Percentiles rank a stretch among this genome's conserved stretches.
Evolutionary conservation across 2,888 invertebrate genomes (phyloP).

Genomic region (Melieria picta): DNA sequence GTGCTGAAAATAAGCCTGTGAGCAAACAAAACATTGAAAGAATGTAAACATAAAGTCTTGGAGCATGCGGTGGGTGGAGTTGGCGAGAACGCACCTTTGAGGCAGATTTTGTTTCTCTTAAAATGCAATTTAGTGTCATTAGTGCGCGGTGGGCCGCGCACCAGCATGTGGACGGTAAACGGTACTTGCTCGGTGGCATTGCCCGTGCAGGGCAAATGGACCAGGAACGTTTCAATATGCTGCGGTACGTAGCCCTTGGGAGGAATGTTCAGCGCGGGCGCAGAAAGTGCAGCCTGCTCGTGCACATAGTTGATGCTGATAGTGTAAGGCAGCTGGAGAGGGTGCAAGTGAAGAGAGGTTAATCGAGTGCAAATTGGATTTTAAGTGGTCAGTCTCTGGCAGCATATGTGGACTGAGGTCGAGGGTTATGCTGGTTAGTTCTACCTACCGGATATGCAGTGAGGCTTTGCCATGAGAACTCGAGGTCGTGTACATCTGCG

Average conservation of each 20-base stretch:
- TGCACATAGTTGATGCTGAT: slow-evolving; percentile 68
- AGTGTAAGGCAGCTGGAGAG: slow-evolving; percentile 65
- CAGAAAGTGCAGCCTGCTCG: slow-evolving; percentile 79
- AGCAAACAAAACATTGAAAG: slow-evolving; percentile 2
- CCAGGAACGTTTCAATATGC: slow-evolving; percentile 79
- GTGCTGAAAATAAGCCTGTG: slow-evolving; percentile 68
- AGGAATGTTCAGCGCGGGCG: slow-evolving; percentile 86
- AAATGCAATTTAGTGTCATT: slow-evolving; percentile 80
- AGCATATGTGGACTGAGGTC: neutral
- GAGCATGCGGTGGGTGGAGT: neutral
- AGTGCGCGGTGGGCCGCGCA: slow-evolving; percentile 78
- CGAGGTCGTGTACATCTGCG: slow-evolving; percentile 80
- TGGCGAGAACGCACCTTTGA: slow-evolving; percentile 72
- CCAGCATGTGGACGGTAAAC: slow-evolving; percentile 82
- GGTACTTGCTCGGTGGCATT: slow-evolving; percentile 82
- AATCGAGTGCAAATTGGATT: slow-evolving; percentile 56
- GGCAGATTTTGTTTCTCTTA: slow-evolving; percentile 87
- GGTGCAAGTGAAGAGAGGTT: slow-evolving; percentile 35
- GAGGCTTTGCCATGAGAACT: slow-evolving; percentile 87
- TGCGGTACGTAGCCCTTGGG: slow-evolving; percentile 82
- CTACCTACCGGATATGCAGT: slow-evolving; percentile 77
- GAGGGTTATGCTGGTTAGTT: neutral
- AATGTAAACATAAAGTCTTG: slow-evolving; percentile 6
- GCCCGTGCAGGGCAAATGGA: slow-evolving; percentile 86
- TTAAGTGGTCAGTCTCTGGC: slow-evolving; percentile 38